Evolutionary conservation across 2,888 invertebrate genomes (phyloP), one percentile per base, ranked within the genome.

Genomic region (Cyclophora albipunctata): DNA sequence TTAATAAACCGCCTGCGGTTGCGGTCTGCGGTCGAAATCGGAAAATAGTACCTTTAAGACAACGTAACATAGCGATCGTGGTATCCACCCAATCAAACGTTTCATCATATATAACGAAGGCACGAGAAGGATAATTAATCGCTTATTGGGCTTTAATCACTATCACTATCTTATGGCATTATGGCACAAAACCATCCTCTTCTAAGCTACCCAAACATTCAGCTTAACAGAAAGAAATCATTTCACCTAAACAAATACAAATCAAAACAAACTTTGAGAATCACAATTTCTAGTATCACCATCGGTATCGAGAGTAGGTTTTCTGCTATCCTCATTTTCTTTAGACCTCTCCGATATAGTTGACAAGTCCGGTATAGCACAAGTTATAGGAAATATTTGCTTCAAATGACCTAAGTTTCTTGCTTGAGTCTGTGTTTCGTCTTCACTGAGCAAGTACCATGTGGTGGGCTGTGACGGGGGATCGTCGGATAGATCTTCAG

Each of bases 391-490:
- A 45, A 87, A 88, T 40, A 88, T 55, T 42, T 83, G 72, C 44
- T 76, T 71, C 3, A 88, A 70, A 58, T 77, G 20, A 45, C 65
- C 55, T 20, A 20, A 20, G 20, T 20, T 20, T n/a, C 52, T 50
- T 1, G 54, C 4, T 51, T 53, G 48, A 0, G 69, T 66, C 44
- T 69, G 71, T 3, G 69, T 71, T 42, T 85, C 83, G n/a, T 88
- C 85, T 47, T 87, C 87, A 34, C 80, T 81, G 0, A 84, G 54
- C 1, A 86, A 67, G 52, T 76, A 80, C 87, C 87, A 88, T 49
- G 75, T 78, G 0, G 71, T 58, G 0, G 58, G 52, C 2, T 47
- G 56, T 7, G 53, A 46, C 2, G 62, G 59, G 0, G 49, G 40
- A 4, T 75, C 78, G 35, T 78, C 70, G 0, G 85, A 82, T 1